Evolutionary conservation across 2,888 invertebrate genomes (phyloP).

Genomic region (Nebria brevicollis): DNA sequence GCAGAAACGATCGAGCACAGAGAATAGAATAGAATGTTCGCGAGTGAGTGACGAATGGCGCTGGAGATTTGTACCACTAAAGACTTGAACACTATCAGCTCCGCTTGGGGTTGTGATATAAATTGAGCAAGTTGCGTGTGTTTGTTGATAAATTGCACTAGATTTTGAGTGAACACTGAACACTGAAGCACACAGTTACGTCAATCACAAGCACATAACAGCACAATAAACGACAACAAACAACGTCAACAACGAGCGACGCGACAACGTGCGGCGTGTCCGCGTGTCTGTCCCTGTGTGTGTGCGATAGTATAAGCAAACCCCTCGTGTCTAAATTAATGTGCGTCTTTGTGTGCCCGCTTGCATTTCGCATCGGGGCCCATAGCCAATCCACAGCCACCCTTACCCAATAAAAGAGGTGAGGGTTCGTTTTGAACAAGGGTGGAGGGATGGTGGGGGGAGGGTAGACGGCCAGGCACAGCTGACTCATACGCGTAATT

Average conservation of each 20-base stretch:
- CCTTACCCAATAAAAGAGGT: conserved; percentile 59
- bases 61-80: conserved; percentile 2
- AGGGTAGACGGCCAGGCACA: conserved; percentile 56
- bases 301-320: neutral
- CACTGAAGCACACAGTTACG: conserved; percentile 57
- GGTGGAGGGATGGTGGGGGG: conserved; percentile 32
- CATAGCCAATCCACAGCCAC: conserved; percentile 61
- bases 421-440: conserved; percentile 51
- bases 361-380: conserved; percentile 51
- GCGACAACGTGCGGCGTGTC: conserved; percentile 27
- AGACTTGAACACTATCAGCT: neutral
- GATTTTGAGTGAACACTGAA: conserved; percentile 45
- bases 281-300: conserved; percentile 30
- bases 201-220: conserved; percentile 62
- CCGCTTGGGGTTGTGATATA: neutral
- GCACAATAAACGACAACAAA: conserved; percentile 21
- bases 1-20: neutral
- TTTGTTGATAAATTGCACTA: conserved; percentile 50
- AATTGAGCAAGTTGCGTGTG: neutral
- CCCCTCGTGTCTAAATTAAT: conserved; percentile 43
- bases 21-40: conserved; percentile 6
- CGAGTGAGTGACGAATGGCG: conserved; percentile 5
- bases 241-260: conserved; percentile 28
- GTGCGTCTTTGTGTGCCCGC: conserved; percentile 46
- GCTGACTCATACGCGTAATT: conserved; percentile 61